Conservation (phyloP, 2,888 invertebrate species). For the Spisula subtruncata region DNA sequence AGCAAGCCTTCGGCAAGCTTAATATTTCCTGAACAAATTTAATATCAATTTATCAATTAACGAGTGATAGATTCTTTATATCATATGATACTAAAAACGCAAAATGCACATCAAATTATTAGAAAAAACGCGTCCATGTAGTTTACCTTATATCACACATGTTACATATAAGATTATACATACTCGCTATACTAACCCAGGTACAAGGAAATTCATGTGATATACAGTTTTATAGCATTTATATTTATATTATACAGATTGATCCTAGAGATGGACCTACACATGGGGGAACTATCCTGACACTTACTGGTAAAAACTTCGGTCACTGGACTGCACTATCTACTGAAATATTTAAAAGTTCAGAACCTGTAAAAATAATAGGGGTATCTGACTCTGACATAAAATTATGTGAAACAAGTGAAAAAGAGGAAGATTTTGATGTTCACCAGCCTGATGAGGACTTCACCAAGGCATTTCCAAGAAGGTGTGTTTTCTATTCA, state of each 20-base stretch:
- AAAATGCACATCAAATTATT: too few species aligned
- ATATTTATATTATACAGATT: constrained; percentile 7
- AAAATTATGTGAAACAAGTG: neutral
- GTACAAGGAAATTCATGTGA: too few species aligned
- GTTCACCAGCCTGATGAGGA: neutral
- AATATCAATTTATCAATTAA: too few species aligned
- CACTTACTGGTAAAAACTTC: constrained; percentile 26
- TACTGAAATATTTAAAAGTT: neutral
- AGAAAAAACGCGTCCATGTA: too few species aligned
- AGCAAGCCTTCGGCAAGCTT: too few species aligned
- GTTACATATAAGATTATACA: too few species aligned
- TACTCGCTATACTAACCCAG: too few species aligned
- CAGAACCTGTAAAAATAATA: neutral
- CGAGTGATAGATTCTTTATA: too few species aligned
- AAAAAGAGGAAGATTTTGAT: neutral
- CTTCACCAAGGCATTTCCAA: neutral
- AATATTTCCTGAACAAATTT: too few species aligned
- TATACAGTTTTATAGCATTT: neutral
- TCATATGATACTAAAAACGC: too few species aligned
- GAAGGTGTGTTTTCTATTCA: neutral
- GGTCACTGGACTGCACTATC: neutral
- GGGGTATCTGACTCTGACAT: too few species aligned
- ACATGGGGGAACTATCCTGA: constrained; percentile 7
- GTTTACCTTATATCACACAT: too few species aligned
- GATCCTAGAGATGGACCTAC: neutral